A percentile compares a stretch with the other conserved stretches of the same genome.
These are phyloP conservation scores for Folsomia manolachei DNA, from an alignment of 2,888 invertebrate species.

Conservation along the genomic window DNA sequence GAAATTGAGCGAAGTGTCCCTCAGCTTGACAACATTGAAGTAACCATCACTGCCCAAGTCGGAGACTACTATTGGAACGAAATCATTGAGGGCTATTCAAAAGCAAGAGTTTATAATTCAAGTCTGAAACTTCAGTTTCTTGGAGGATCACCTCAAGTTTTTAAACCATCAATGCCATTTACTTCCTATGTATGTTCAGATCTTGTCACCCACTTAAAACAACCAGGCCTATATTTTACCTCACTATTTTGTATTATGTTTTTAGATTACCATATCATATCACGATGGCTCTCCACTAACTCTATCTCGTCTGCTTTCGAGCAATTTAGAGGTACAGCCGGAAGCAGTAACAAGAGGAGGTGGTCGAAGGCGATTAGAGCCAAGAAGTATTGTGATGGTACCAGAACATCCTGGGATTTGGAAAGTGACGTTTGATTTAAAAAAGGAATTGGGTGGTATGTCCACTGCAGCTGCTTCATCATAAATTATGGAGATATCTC, in stretches of 20 bases:
- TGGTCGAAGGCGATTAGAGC: constrained; percentile 65
- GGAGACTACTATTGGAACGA: constrained; percentile 84
- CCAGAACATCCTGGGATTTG: constrained; percentile 64
- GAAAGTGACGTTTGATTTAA: constrained; percentile 71
- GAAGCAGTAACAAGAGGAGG: constrained; percentile 63
- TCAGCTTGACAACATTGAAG: constrained; percentile 72
- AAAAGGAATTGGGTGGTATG: constrained; percentile 42
- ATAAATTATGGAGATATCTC: neutral
- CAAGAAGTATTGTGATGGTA: constrained; percentile 56
- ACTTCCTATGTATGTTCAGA: constrained; percentile 77
- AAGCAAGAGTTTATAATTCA: constrained; percentile 82
- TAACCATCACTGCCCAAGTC: constrained; percentile 78
- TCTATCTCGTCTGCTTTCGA: constrained; percentile 62
- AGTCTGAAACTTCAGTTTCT: constrained; percentile 78
- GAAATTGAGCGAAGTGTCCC: constrained; percentile 67
- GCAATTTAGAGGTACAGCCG: constrained; percentile 67
- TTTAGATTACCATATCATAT: constrained; percentile 78
- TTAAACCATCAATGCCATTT: constrained; percentile 92
- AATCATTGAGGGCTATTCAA: constrained; percentile 79
- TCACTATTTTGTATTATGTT: constrained; percentile 21
- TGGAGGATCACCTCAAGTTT: constrained; percentile 83
- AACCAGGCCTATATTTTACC: no score
- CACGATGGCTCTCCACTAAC: constrained; percentile 83
- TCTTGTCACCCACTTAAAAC: constrained; percentile 44
- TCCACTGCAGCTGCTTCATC: neutral